Conservation (phyloP, 1,140 invertebrate species). For the Pteromalus puparum region DNA sequence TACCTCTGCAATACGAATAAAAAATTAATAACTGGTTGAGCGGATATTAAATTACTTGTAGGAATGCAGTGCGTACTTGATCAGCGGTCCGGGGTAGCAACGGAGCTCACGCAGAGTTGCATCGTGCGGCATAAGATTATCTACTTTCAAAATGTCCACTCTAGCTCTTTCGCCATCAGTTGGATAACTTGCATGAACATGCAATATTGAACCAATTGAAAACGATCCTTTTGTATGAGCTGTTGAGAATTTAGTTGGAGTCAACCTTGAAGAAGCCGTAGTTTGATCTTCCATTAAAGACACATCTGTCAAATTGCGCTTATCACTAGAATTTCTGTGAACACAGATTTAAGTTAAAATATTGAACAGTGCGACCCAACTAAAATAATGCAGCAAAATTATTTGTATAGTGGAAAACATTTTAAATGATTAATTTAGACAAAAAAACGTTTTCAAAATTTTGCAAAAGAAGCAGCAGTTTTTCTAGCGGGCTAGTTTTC, state of each 20-base stretch:
- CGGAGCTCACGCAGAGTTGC: slow-evolving; percentile 80
- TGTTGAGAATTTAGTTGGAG: slow-evolving; percentile 86
- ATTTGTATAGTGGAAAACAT: slow-evolving; percentile 3
- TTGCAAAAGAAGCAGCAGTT: slow-evolving; percentile 32
- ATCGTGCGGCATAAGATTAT: slow-evolving; percentile 77
- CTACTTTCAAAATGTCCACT: slow-evolving; percentile 82
- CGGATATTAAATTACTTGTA: not conserved
- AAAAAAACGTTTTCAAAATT: not conserved
- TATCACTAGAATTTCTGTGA: slow-evolving; percentile 68
- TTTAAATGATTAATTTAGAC: not conserved
- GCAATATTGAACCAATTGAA: slow-evolving; percentile 81
- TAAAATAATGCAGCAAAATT: not conserved
- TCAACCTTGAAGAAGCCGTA: slow-evolving; percentile 81
- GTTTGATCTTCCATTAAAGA: slow-evolving; percentile 78
- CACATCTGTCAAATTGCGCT: slow-evolving; percentile 67
- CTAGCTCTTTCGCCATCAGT: slow-evolving; percentile 84
- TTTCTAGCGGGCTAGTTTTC: slow-evolving; percentile 59
- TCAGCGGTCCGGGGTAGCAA: slow-evolving; percentile 85
- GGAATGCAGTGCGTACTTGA: slow-evolving; percentile 77
- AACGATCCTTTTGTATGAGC: slow-evolving; percentile 85
- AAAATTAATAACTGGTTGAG: slow-evolving; percentile 17
- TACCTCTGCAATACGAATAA: slow-evolving; percentile 78
- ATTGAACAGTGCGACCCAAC: not conserved
- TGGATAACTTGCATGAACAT: slow-evolving; percentile 83
- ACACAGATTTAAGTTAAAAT: slow-evolving; percentile 29